A percentile compares a stretch with the other conserved stretches of the same genome.
Evolutionary conservation across 2,888 invertebrate genomes (phyloP).

Genomic region (Erannis defoliaria): DNA sequence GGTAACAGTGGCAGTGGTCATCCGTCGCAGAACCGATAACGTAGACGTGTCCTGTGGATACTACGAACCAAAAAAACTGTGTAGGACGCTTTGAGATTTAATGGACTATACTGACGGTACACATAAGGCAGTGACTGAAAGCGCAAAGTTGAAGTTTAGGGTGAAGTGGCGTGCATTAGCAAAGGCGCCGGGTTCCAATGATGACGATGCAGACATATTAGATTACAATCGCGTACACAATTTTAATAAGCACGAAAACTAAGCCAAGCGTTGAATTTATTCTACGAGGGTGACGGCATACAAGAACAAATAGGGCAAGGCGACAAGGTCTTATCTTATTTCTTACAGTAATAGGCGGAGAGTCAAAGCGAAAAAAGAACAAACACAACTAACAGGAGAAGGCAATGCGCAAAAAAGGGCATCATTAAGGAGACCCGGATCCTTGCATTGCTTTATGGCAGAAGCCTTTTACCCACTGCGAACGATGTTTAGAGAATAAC

Average conservation of each 20-base stretch:
- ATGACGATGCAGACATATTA: neutral
- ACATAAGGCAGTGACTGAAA: too few relatives aligned
- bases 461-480: constrained; percentile 19
- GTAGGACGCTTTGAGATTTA: too few relatives aligned
- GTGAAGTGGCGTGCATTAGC: too few relatives aligned
- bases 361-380: constrained; percentile 46
- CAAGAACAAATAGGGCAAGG: constrained; percentile 41
- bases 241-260: constrained; percentile 8
- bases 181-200: too few relatives aligned
- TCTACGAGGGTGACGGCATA: constrained; percentile 36
- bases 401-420: constrained; percentile 43
- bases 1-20: too few relatives aligned
- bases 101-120: too few relatives aligned
- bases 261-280: constrained; percentile 26
- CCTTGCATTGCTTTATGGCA: constrained; percentile 40
- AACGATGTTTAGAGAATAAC: constrained; percentile 2
- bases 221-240: neutral
- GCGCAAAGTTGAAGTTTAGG: too few relatives aligned
- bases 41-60: too few relatives aligned
- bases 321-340: constrained; percentile 45
- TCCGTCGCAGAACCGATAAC: too few relatives aligned
- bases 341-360: constrained; percentile 47
- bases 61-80: too few relatives aligned
- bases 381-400: constrained; percentile 34
- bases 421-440: constrained; percentile 41